Evolutionary conservation across 2,113 vertebrate genomes (phyloP), one percentile per base, ranked within the genome.

Genomic region (Grantiella picta): DNA sequence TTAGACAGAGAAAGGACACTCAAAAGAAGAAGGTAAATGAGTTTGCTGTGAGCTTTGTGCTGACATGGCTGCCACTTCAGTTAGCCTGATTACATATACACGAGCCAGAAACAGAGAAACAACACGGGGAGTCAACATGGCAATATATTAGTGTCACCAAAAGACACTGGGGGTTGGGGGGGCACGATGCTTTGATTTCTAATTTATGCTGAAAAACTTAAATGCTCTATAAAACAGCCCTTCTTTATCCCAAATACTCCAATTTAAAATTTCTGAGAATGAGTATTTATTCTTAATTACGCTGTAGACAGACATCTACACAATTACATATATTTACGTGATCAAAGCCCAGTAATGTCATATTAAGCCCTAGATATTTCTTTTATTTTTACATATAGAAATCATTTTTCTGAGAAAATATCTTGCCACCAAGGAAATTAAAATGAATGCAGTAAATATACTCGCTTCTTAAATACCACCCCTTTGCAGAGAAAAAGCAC

Each of bases 81-180:
- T 79, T 82, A 76, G 29, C 38, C 50, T 92, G 56, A 70, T 52
- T 63, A 61, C 19, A 15, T 9, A 9, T 31, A 56, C 28, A 82
- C 1, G 7, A 79, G 31, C 28, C 49, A 65, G 53, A 79, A 91
- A 76, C 19, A 64, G 4, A 63, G 27, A 53, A 88, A 66, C 7
- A 68, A 38, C 22, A 60, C 19, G n/a, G 28, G 13, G 13, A 79
- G 20, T 60, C 65, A 45, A 29, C 9, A 31, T 25, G 18, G 50
- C 20, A 90, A 79, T 36, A 49, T 13, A 72, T 56, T 87, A 64
- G 11, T 52, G 29, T 23, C 52, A 71, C 70, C 57, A 33, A 54
- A 82, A 21, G 19, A 49, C 20, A 44, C 6, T 38, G 27, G 27
- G 5, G 28, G 15, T 1, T 12, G 4, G 1, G 0, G 10, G 0